Evolutionary conservation across 2,888 invertebrate genomes (phyloP), one percentile per base, ranked within the genome.

Genomic region (Dynastes grantii): DNA sequence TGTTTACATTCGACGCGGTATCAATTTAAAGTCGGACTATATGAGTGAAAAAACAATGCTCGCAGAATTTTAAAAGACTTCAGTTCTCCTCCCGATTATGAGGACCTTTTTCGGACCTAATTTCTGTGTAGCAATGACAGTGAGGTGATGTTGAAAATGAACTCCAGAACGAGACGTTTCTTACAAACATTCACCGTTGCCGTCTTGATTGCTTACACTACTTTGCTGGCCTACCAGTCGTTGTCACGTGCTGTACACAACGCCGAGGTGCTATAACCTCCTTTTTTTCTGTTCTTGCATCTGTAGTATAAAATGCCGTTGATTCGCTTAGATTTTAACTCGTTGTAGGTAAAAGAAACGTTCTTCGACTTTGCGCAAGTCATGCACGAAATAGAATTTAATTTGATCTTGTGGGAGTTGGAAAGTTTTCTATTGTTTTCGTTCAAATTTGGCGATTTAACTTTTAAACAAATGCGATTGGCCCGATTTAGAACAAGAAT

Each of bases 201-300:
- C 32, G 83, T 87, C 76, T 83, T 88, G 76, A 83, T 87, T 63
- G 85, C 86, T 68, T 89, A 88, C 82, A 86, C 85, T 75, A 87
- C 86, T 77, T 80, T 88, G 68, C 83, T 88, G 81, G 85, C 86
- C 81, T 89, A 89, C 82, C 88, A 88, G 78, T 86, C 86, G 81
- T 85, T 87, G 80, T 86, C 86, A 83, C 85, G 86, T 83, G 86
- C 84, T 79, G 81, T 76, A 53, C 45, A 80, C 64, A 79, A 81
- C 61, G 81, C 80, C 63, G 81, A 83, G 81, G 84, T 82, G 81
- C 76, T 78, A 45, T 61, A 71, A 55, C 71, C 64, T 78, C 67
- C 67, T 83, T 78, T 64, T 84, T 82, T 65, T 78, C 58, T 76
- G 83, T 77, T 65, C 84, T 82, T 65, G 37, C 29, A 32, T 79